Evolutionary conservation across 2,888 invertebrate species (phyloP), one percentile per base, ranked within the genome.

Genomic region (Heliconius aoede): DNA sequence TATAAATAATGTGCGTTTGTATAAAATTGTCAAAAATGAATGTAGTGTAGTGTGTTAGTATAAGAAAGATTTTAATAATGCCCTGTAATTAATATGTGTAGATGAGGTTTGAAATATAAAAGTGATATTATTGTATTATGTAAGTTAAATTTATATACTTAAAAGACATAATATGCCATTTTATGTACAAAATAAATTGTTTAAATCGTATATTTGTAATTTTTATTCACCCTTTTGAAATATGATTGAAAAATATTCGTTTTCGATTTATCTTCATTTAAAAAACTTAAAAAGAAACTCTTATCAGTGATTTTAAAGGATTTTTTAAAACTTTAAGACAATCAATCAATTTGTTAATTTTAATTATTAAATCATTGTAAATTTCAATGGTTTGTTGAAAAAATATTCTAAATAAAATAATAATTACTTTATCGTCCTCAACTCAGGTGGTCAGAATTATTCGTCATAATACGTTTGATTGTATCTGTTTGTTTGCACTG

Each of bases 401-500:
- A 26, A 26, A 28, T 18, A 28, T 26, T 3, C 8, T 13, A 24
- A 24, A 65, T 24, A n/a, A 36, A 3, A 64, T 9, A 32, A 21
- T 65, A 69, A 69, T 61, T 68, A 9, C 21, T 61, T 46, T 51
- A 64, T 30, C 36, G 30, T 15, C 4, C 13, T 15, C 77, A 32
- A 62, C 77, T 80, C 81, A 82, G 89, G 91, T 90, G 90, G 91
- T 89, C 90, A 83, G 75, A 81, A 84, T 86, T 86, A 90, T 90
- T 88, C 86, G 86, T 90, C 88, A 88, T 86, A 84, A 85, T 83
- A 82, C 78, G 83, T 87, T 85, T 87, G 86, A 89, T 88, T 87
- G 84, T 82, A 80, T 85, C 82, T 82, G 86, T 89, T 88, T 92
- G 91, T 93, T 93, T 92, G 91, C 89, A 88, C 89, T 89, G 89